Evolutionary conservation across 2,888 invertebrate genomes (phyloP).

Genomic region (Meliscaeva auricollis): DNA sequence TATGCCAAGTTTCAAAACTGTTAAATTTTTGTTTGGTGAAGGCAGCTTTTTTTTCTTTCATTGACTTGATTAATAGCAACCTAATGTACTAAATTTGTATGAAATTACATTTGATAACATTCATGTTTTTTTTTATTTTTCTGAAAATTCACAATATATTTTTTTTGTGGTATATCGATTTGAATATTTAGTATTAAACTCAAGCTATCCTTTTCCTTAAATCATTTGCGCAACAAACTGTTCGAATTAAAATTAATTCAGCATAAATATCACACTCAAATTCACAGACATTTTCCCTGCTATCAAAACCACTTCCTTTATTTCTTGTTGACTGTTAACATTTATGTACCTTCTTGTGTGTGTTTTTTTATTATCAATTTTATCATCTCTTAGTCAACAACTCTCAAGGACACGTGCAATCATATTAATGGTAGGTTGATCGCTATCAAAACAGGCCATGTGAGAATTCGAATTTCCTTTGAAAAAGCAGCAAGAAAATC

Average conservation of each 20-base stretch:
- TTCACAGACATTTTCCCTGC: not conserved
- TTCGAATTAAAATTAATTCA: not conserved
- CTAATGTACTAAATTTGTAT: too few species aligned
- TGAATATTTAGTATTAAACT: not conserved
- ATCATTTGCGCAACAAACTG: not conserved
- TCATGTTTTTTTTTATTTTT: too few species aligned
- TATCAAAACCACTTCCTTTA: not conserved
- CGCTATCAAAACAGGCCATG: conserved; percentile 23
- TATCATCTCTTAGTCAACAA: conserved; percentile 18
- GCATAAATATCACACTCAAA: not conserved
- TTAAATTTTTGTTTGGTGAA: too few species aligned
- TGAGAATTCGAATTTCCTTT: conserved; percentile 21
- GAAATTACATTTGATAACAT: too few species aligned
- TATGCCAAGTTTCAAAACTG: too few species aligned
- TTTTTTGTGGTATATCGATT: too few species aligned
- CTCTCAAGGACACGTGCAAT: conserved; percentile 32
- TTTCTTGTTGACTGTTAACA: not conserved
- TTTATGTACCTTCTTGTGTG: not conserved
- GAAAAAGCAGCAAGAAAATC: conserved; percentile 9
- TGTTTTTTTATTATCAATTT: not conserved
- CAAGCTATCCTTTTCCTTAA: not conserved
- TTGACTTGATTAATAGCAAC: too few species aligned
- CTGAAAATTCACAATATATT: not conserved
- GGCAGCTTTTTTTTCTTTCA: too few species aligned
- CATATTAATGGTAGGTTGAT: conserved; percentile 38